Conservation (phyloP, 2,797 vertebrate species). For the Ptychobarbus kaznakovi region DNA sequence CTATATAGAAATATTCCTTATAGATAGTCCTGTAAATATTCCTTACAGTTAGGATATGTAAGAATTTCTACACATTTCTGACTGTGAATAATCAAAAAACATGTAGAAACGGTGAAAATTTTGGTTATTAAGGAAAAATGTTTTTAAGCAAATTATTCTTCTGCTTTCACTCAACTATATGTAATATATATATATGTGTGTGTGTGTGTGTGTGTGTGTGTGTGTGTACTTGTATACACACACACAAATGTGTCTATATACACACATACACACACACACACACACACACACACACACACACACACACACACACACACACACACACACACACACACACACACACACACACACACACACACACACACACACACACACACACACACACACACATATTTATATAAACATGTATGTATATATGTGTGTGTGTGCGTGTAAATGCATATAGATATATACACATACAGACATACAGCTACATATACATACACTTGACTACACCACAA, state of each 20-base stretch:
- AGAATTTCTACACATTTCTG: not conserved
- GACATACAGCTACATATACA: not conserved
- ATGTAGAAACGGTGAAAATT: not conserved
- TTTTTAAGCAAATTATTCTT: not conserved
- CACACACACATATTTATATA: no score
- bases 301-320: no score
- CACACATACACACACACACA: not conserved
- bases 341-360: not conserved
- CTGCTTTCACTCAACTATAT: not conserved
- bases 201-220: not conserved
- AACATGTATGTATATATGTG: not conserved
- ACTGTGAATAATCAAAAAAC: not conserved
- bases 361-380: no score
- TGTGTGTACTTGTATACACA: no score
- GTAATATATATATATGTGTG: not conserved
- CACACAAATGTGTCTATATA: no score
- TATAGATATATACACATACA: not conserved
- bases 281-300: not conserved
- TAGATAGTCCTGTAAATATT: not conserved
- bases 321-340: no score
- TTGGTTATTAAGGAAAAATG: not conserved
- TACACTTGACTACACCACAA: not conserved
- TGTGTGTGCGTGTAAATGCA: no score
- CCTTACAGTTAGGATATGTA: not conserved
- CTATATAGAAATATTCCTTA: not conserved